Base-by-base conservation (phyloP, 2,888 invertebrate species). In the Leptinotarsa tumamoca region DNA sequence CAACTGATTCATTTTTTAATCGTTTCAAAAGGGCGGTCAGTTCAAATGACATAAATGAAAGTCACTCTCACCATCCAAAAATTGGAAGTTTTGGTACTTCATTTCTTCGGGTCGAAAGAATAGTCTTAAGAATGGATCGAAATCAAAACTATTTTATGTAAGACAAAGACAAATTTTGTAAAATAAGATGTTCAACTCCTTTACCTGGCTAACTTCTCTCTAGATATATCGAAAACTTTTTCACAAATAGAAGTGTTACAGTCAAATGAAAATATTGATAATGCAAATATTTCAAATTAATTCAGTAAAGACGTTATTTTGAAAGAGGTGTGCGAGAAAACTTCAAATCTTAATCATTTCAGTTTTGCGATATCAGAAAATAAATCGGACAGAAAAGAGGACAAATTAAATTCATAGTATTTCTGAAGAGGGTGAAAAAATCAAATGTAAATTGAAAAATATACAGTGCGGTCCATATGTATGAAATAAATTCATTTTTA, bases 131-230 rank as follows among this genome's bases (percentile, higher is more conserved):
- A 66, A 66, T 23, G 33, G 66, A 63, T 15, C 3, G 5, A 66
- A 23, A 23, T 23, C 4, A 13, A 18, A 66, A 18, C 15, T 3
- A 7, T 21, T 66, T 66, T 66, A 5, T 23, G 4, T 17, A 17
- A 23, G 17, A 66, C 15, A 33, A 66, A 27, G 2, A 18, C 14
- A 23, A 33, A 23, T 21, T 23, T 23, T 7, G 23, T 23, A 27
- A 66, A 23, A 66, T 18, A 33, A 66, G 66, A 66, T 66, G 66
- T 66, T 66, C 66, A 23, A 66, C 33, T 21, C 66, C 63, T 21
- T 17, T 33, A 66, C 5, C 21, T 66, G 14, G 0, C 10, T 13
- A 23, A 66, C 13, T 23, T 27, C 33, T 66, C 66, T 7, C 33
- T 15, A 15, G 15, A 66, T 27, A 23, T 66, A 13, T 66, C 27